A percentile compares a stretch with the other conserved stretches of the same genome.
phyloP scores from a whole-genome alignment of 2,797 vertebrate species.

The Macrochelys suwanniensis region DNA sequence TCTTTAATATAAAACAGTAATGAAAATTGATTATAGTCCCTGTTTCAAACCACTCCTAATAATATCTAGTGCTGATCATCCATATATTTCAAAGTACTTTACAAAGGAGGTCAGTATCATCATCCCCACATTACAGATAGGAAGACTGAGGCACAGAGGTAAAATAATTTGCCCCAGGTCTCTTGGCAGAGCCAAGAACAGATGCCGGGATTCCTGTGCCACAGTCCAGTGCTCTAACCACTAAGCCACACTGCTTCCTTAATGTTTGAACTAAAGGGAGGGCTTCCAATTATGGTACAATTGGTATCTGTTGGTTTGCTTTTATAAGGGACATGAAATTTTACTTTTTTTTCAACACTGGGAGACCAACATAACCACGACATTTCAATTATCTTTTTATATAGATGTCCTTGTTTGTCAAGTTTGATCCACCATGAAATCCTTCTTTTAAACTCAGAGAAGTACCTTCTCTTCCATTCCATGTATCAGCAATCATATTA shows the following conservation, averaged over 20 bases:
- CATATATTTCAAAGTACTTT: not conserved
- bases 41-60: not conserved
- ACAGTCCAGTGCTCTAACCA: not conserved
- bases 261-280: not conserved
- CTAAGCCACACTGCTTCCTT: not conserved
- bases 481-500: accelerated
- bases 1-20: not conserved
- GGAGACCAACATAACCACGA: not conserved
- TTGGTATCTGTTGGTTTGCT: not conserved
- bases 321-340: not conserved
- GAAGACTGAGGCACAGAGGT: not conserved
- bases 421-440: not conserved
- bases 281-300: not conserved
- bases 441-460: not conserved
- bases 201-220: not conserved
- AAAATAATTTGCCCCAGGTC: not conserved
- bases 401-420: not conserved
- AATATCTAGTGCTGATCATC: not conserved
- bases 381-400: not conserved
- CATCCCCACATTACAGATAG: not conserved
- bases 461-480: not conserved
- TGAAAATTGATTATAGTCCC: not conserved
- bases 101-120: not conserved
- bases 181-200: not conserved
- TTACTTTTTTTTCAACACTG: not conserved